A percentile compares a stretch with the other conserved stretches of the same genome.
Evolutionary conservation across 2,113 vertebrate species (phyloP).

Genomic region (Tenrec ecaudatus): DNA sequence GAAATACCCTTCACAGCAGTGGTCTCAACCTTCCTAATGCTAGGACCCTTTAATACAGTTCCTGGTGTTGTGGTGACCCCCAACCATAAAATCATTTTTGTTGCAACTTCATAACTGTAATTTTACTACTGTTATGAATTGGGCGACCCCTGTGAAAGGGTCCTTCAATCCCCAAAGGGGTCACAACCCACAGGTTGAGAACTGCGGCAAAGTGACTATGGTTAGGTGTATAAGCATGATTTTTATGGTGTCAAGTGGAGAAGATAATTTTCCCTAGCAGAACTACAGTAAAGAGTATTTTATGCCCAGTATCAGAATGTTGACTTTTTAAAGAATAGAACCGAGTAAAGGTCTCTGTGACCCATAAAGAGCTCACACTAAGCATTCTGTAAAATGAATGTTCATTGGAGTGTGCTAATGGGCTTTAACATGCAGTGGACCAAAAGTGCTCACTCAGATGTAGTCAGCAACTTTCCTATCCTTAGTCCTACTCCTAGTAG

Average conservation of each 20-base stretch:
- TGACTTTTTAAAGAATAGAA: constrained; percentile 52
- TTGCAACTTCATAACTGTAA: no score
- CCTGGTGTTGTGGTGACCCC: no score
- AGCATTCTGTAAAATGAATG: constrained; percentile 59
- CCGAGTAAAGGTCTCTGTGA: constrained; percentile 71
- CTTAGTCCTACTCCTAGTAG: constrained; percentile 58
- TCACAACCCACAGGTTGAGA: no score
- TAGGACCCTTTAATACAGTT: no score
- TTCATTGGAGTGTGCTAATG: constrained; percentile 62
- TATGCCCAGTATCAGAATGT: constrained; percentile 21
- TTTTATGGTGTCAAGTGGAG: constrained; percentile 50
- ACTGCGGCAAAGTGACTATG: neutral
- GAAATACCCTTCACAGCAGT: no score
- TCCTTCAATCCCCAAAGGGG: no score
- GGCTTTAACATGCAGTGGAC: constrained; percentile 69
- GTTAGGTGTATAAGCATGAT: neutral
- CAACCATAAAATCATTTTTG: no score
- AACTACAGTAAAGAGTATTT: constrained; percentile 26
- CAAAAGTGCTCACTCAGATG: constrained; percentile 75
- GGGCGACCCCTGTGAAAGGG: no score
- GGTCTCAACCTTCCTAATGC: no score
- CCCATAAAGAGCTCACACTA: neutral
- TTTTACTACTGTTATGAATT: no score
- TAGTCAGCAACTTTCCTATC: constrained; percentile 74
- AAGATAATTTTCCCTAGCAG: constrained; percentile 33